Evolutionary conservation across 1,140 invertebrate genomes (phyloP).

Genomic region (Sipha flava): DNA sequence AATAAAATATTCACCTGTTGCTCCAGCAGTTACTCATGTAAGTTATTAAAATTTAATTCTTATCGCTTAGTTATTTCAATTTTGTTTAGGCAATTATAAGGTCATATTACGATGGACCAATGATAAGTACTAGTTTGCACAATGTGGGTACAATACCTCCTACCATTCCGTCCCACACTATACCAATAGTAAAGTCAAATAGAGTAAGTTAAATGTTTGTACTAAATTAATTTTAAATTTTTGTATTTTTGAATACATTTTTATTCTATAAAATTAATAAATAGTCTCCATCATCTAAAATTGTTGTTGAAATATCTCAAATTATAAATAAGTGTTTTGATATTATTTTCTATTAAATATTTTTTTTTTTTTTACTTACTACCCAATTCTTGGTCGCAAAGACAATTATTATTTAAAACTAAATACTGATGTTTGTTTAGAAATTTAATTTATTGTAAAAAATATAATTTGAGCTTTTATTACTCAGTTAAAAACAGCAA

Average conservation of each 20-base stretch:
- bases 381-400: too few species aligned
- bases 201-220: not conserved
- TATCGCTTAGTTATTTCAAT: not conserved
- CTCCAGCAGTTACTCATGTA: conserved; percentile 37
- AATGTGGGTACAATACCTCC: conserved; percentile 39
- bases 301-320: too few species aligned
- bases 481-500: too few species aligned
- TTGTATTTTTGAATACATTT: not conserved
- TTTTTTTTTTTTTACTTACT: too few species aligned
- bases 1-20: conserved; percentile 31
- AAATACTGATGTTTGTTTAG: too few species aligned
- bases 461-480: too few species aligned
- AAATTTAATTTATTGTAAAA: too few species aligned
- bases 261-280: not conserved
- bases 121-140: conserved; percentile 44
- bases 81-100: conserved; percentile 46
- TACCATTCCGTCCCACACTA: not conserved
- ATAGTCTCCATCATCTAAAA: too few species aligned
- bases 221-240: too few species aligned
- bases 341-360: too few species aligned
- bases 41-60: not conserved
- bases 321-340: too few species aligned
- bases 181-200: conserved; percentile 8
- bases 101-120: conserved; percentile 48
- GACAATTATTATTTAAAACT: too few species aligned